Evolutionary conservation across 1,140 invertebrate genomes (phyloP).

Genomic region (Bombus waltoni): DNA sequence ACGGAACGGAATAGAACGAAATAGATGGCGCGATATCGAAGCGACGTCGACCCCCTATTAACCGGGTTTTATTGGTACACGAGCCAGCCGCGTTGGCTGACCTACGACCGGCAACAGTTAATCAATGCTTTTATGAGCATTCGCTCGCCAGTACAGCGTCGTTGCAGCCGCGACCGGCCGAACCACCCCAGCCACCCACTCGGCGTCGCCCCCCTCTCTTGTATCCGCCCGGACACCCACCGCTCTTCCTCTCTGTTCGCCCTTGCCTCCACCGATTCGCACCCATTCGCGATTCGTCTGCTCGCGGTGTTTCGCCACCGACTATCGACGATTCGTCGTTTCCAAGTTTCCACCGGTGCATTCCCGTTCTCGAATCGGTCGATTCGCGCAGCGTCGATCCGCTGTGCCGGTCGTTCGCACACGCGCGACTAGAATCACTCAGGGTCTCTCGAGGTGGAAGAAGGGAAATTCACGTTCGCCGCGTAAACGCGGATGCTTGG

Average conservation of each 20-base stretch:
- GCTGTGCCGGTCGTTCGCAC: not conserved
- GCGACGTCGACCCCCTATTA: slow-evolving; percentile 67
- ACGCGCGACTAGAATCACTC: not conserved
- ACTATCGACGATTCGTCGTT: not conserved
- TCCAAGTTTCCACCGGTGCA: not conserved
- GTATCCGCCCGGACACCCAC: slow-evolving; percentile 40
- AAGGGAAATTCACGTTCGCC: slow-evolving; percentile 23
- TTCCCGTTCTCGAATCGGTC: too few relatives aligned
- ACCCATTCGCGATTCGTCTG: not conserved
- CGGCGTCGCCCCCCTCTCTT: slow-evolving; percentile 42
- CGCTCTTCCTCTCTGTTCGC: not conserved
- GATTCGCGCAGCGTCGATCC: not conserved
- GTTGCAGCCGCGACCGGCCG: slow-evolving; percentile 59
- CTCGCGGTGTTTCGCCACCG: not conserved
- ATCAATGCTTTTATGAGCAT: slow-evolving; percentile 80
- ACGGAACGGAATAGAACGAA: slow-evolving; percentile 9
- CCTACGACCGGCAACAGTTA: slow-evolving; percentile 78
- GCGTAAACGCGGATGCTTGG: slow-evolving; percentile 46
- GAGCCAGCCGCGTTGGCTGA: slow-evolving; percentile 65
- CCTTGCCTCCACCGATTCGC: slow-evolving; percentile 7
- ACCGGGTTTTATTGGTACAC: slow-evolving; percentile 69
- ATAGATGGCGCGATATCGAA: slow-evolving; percentile 60
- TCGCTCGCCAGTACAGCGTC: slow-evolving; percentile 66
- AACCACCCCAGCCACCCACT: slow-evolving; percentile 48
- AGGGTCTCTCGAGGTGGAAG: not conserved